Percentiles rank a stretch among this genome's conserved stretches.
Conservation (phyloP, 2,888 invertebrate genomes). For the Scaptomyza caliginosa region DNA sequence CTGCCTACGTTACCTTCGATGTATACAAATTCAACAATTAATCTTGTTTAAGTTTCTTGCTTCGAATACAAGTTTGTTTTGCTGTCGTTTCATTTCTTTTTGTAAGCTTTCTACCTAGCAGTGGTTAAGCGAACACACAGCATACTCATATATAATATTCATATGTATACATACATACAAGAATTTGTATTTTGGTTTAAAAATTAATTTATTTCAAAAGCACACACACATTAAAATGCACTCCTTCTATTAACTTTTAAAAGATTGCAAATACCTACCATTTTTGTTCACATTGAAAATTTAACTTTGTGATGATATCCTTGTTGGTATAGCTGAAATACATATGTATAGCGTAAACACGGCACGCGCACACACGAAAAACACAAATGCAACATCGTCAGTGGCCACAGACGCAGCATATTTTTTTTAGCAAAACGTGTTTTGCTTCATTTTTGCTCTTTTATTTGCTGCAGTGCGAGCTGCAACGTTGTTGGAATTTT, state of each 20-base stretch:
- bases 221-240: not conserved
- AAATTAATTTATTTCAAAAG: not conserved
- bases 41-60: conserved; percentile 56
- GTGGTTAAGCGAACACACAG: conserved; percentile 19
- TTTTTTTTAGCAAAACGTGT: conserved; percentile 74
- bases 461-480: conserved; percentile 54
- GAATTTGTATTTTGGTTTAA: not conserved
- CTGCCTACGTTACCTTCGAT: conserved; percentile 60
- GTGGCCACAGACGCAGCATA: conserved; percentile 67
- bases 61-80: conserved; percentile 34
- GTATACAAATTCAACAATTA: conserved; percentile 71
- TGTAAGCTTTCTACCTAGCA: conserved; percentile 22
- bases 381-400: conserved; percentile 58
- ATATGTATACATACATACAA: conserved; percentile 1
- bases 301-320: conserved; percentile 28
- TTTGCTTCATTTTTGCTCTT: conserved; percentile 75
- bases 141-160: not conserved
- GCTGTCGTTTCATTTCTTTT: conserved; percentile 17
- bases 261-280: conserved; percentile 50
- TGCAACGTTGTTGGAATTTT: conserved; percentile 78
- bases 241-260: not conserved
- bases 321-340: conserved; percentile 41
- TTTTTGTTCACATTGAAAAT: conserved; percentile 64
- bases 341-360: conserved; percentile 43
- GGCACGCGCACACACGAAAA: conserved; percentile 58